Conservation (phyloP, 2,888 invertebrate species). For the Ophion ventricosus region DNA sequence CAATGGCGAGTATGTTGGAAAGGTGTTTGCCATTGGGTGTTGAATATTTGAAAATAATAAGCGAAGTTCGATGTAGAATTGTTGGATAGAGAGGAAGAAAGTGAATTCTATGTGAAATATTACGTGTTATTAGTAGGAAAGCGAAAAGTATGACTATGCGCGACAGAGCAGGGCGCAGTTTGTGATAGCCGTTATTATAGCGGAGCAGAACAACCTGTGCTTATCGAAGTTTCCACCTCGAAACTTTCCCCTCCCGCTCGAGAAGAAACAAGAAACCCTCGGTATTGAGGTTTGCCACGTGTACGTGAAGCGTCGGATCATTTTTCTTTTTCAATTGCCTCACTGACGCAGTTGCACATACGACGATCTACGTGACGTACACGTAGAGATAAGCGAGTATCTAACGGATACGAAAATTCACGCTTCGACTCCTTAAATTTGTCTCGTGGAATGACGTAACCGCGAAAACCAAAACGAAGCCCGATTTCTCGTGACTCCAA, state of each 20-base stretch:
- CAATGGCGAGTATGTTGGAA: neutral
- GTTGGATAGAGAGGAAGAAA: neutral
- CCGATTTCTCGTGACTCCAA: neutral
- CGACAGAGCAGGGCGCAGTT: slow-evolving; percentile 22
- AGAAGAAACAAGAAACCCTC: slow-evolving; percentile 11
- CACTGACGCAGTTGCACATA: slow-evolving; percentile 28
- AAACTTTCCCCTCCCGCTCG: neutral
- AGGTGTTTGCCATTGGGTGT: neutral
- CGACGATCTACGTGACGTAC: neutral
- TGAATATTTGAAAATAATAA: neutral
- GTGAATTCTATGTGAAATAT: neutral
- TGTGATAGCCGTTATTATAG: slow-evolving; percentile 32
- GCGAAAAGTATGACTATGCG: slow-evolving; percentile 20
- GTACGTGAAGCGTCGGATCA: slow-evolving; percentile 39
- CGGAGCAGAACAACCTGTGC: slow-evolving; percentile 25
- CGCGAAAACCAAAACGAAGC: neutral
- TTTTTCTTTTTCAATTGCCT: slow-evolving; percentile 6
- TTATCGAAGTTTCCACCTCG: slow-evolving; percentile 60
- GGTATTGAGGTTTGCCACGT: slow-evolving; percentile 54
- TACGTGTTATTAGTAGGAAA: neutral
- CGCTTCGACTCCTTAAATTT: slow-evolving; percentile 7
- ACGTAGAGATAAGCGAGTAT: slow-evolving; percentile 15
- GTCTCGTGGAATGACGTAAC: neutral
- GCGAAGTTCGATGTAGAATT: neutral
- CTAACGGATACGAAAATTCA: slow-evolving; percentile 12